Conservation (phyloP, 2,888 invertebrate species). For the Peribatodes rhomboidaria region DNA sequence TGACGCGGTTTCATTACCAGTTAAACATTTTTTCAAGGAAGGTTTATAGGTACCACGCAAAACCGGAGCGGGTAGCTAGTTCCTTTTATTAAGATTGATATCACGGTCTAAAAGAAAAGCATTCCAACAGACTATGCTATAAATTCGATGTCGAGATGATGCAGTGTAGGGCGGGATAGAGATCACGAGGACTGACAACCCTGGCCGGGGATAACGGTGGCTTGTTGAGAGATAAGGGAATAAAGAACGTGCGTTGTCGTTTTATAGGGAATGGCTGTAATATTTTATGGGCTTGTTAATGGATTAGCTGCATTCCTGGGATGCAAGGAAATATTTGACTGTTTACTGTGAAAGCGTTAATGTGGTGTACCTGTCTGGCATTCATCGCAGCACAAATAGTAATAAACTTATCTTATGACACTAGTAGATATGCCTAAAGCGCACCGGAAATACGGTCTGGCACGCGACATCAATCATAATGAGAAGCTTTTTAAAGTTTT, state of each 20-base stretch:
- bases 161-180: slow-evolving; percentile 46
- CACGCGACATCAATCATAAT: background rate
- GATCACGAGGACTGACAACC: slow-evolving; percentile 60
- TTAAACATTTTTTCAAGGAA: too few species aligned
- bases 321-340: slow-evolving; percentile 30
- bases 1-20: too few species aligned
- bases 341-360: slow-evolving; percentile 20
- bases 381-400: background rate
- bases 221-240: slow-evolving; percentile 55
- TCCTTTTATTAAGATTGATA: too few species aligned
- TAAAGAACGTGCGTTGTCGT: slow-evolving; percentile 49
- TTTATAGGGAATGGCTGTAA: slow-evolving; percentile 46
- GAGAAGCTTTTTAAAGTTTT: too few species aligned
- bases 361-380: slow-evolving; percentile 5
- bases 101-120: too few species aligned
- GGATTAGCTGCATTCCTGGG: slow-evolving; percentile 44
- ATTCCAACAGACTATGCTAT: background rate
- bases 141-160: background rate
- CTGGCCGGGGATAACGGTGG: slow-evolving; percentile 65
- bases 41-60: too few species aligned
- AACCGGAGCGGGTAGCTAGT: too few species aligned
- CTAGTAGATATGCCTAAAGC: background rate
- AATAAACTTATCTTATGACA: background rate
- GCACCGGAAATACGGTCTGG: background rate
- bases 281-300: slow-evolving; percentile 39